Evolutionary conservation across 2,113 vertebrate genomes (phyloP).

Genomic region (Malaclemys terrapin): DNA sequence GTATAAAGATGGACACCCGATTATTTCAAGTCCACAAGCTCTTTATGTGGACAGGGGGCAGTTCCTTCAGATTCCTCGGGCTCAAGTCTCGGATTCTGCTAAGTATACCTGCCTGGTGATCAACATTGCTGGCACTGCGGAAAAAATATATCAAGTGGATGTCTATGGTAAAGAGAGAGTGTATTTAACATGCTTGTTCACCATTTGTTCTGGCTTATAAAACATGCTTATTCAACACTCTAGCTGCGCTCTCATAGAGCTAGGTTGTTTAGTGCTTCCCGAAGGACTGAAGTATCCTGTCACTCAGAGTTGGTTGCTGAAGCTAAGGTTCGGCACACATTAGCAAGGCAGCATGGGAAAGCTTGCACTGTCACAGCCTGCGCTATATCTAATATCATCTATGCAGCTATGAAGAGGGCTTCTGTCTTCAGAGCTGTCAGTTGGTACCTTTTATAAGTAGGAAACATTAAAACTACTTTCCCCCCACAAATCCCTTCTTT

Average conservation of each 20-base stretch:
- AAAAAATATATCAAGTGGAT: constrained; percentile 88
- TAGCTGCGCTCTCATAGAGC: background rate
- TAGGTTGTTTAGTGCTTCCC: background rate
- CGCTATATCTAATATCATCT: background rate
- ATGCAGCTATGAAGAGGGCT: background rate
- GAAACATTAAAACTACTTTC: background rate
- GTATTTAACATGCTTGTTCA: background rate
- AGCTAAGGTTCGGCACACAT: background rate
- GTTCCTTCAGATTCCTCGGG: constrained; percentile 88
- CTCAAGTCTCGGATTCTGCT: constrained; percentile 87
- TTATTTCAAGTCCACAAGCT: constrained; percentile 84
- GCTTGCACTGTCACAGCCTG: background rate
- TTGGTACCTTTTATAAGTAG: background rate
- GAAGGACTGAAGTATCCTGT: background rate
- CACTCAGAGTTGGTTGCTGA: background rate
- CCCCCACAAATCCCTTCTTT: background rate
- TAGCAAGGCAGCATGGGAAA: background rate
- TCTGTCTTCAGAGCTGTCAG: background rate
- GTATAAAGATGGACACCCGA: constrained; percentile 84
- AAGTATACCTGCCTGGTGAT: constrained; percentile 86
- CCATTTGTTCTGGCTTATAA: background rate
- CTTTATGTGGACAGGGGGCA: constrained; percentile 90
- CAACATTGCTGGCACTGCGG: constrained; percentile 86
- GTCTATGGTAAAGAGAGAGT: constrained; percentile 86
- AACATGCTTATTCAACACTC: background rate